A percentile compares a stretch with the other conserved stretches of the same genome.
Conservation (phyloP, 2,888 invertebrate genomes). For the Diaprepes abbreviatus region DNA sequence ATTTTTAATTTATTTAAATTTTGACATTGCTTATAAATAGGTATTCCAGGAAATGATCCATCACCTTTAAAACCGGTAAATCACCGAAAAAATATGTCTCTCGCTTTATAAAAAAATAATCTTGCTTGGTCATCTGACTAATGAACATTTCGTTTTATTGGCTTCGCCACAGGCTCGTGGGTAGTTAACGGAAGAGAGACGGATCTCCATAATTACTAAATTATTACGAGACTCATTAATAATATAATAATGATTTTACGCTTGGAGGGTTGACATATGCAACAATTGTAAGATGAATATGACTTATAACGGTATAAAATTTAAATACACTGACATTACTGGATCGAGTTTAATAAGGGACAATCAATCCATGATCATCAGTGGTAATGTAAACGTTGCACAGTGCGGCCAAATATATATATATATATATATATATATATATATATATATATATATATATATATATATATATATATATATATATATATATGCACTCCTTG, state of each 20-base stretch:
- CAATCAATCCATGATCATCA: too few species aligned
- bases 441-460: too few species aligned
- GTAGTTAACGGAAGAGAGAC: slow-evolving; percentile 26
- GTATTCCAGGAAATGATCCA: background rate
- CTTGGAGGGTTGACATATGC: slow-evolving; percentile 6
- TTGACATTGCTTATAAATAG: too few species aligned
- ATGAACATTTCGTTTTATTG: slow-evolving; percentile 20
- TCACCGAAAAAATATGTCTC: slow-evolving; percentile 8
- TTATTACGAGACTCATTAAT: slow-evolving; percentile 29
- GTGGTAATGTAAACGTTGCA: too few species aligned
- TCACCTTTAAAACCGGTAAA: slow-evolving; percentile 4
- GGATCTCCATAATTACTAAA: slow-evolving; percentile 19
- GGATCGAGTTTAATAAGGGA: too few species aligned
- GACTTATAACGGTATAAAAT: background rate
- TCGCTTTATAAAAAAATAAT: slow-evolving; percentile 23
- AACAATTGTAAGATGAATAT: background rate
- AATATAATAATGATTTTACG: slow-evolving; percentile 25
- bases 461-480: too few species aligned
- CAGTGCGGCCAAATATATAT: too few species aligned
- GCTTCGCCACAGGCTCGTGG: slow-evolving; percentile 19
- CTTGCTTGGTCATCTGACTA: slow-evolving; percentile 32
- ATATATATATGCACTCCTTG: too few species aligned
- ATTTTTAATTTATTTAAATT: too few species aligned
- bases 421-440: too few species aligned
- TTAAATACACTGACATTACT: too few species aligned